Percentiles rank a stretch among this genome's conserved stretches.
These are phyloP conservation scores for Bos indicus DNA, from an alignment of 2,113 vertebrate genomes.

Conservation along the genomic window DNA sequence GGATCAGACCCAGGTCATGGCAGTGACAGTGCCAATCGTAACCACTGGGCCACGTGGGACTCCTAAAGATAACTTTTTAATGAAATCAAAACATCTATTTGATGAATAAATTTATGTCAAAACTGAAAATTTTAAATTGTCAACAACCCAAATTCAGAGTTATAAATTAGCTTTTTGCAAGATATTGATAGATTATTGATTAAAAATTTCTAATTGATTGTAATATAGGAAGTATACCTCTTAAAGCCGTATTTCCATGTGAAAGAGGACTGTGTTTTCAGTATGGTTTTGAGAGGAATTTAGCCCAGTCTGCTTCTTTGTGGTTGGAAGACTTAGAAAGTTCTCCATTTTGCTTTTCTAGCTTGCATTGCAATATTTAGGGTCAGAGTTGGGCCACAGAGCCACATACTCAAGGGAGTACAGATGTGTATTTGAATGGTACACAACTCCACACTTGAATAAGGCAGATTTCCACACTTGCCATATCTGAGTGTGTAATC, in stretches of 20 bases:
- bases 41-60: background rate
- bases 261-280: background rate
- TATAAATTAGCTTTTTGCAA: background rate
- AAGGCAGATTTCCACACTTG: background rate
- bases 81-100: background rate
- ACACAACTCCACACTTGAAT: background rate
- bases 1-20: background rate
- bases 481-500: background rate
- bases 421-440: background rate
- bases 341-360: background rate
- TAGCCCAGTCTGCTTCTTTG: background rate
- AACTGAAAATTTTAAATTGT: background rate
- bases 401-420: background rate
- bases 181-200: background rate
- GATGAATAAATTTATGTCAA: background rate
- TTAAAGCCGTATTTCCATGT: background rate
- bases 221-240: background rate
- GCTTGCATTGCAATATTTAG: slow-evolving; percentile 1
- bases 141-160: background rate
- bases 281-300: background rate
- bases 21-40: background rate
- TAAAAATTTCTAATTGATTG: background rate
- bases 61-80: background rate
- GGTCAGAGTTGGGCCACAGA: background rate
- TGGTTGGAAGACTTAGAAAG: background rate